These are phyloP conservation scores for Vidua macroura DNA, from an alignment of 2,113 vertebrate species.

Conservation along the genomic window DNA sequence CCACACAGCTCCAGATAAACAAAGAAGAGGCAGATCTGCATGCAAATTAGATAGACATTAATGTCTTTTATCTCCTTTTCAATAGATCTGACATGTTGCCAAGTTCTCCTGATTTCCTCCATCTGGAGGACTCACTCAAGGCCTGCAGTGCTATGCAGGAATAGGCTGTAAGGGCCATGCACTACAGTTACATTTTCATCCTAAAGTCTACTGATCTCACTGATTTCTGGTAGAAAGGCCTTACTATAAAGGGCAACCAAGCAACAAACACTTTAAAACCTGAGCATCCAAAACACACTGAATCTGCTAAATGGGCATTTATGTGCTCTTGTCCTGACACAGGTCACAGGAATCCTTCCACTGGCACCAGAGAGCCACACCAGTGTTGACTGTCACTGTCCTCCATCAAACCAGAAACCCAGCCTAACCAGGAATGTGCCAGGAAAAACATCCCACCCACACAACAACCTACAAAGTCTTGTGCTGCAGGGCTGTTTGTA, in stretches of 20 bases:
- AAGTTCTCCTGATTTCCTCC: not conserved
- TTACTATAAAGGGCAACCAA: not conserved
- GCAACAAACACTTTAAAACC: not conserved
- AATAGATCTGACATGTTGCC: not conserved
- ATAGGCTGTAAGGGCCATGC: not conserved
- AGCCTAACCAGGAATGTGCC: not conserved
- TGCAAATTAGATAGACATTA: not conserved
- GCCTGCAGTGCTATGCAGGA: not conserved
- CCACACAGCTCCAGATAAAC: not conserved
- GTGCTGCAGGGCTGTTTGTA: not conserved
- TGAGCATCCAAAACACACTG: not conserved
- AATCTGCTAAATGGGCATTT: not conserved
- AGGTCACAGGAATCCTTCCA: not conserved
- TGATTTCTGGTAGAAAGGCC: not conserved
- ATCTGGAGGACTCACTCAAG: not conserved
- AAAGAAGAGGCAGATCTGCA: not conserved
- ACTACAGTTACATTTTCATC: not conserved
- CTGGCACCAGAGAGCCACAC: not conserved
- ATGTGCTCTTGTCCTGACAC: fast-evolving
- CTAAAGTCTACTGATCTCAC: not conserved
- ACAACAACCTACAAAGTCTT: not conserved
- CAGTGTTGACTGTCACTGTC: not conserved
- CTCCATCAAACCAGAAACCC: not conserved
- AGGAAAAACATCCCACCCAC: not conserved
- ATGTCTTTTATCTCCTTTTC: not conserved